These are phyloP conservation scores for Prionailurus viverrinus DNA, from an alignment of 2,113 vertebrate species.

Conservation along the genomic window DNA sequence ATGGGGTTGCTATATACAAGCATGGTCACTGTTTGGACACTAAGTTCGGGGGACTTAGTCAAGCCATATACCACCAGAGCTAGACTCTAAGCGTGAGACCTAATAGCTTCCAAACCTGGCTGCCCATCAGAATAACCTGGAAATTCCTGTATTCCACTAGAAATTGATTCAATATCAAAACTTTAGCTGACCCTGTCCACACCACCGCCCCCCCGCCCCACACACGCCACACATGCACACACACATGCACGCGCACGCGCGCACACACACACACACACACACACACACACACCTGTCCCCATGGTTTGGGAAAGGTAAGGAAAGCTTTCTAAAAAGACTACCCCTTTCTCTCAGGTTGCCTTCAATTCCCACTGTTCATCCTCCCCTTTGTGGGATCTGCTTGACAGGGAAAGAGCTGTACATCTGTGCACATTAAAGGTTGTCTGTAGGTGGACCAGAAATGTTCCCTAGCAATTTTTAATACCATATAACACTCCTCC, in stretches of 20 bases:
- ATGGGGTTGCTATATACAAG: neutral
- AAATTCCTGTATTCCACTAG: neutral
- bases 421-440: slow-evolving; percentile 17
- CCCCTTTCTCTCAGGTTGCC: neutral
- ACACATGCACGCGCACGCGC: neutral
- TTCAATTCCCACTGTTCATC: neutral
- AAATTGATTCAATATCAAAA: slow-evolving; percentile 30
- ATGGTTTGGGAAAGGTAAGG: neutral
- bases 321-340: neutral
- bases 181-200: neutral
- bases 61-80: neutral
- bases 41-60: neutral
- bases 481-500: slow-evolving; percentile 45
- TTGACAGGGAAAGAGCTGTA: neutral
- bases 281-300: neutral
- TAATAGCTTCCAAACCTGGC: neutral
- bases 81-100: neutral
- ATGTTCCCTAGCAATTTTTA: slow-evolving; percentile 62
- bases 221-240: too few species aligned
- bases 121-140: neutral
- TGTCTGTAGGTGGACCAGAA: slow-evolving; percentile 54
- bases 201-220: neutral
- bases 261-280: neutral
- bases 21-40: neutral
- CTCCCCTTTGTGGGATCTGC: neutral